A percentile compares a stretch with the other conserved stretches of the same genome.
These are phyloP conservation scores for Notiomystis cincta DNA, from an alignment of 2,113 vertebrate genomes.

Conservation along the genomic window DNA sequence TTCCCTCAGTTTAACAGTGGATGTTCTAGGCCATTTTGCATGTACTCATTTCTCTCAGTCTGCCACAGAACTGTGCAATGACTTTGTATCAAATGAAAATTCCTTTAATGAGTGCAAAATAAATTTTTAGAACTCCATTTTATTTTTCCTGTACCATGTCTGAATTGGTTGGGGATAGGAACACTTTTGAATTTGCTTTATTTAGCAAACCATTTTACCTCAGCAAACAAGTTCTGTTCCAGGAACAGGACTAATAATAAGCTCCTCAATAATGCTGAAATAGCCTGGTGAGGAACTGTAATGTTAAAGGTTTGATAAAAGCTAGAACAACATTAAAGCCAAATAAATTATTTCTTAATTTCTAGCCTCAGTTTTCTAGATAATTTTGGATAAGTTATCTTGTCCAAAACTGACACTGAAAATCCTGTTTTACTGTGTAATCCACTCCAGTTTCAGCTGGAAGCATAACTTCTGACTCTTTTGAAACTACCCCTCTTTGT, in stretches of 20 bases:
- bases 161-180: not conserved
- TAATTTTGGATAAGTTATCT: not conserved
- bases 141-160: not conserved
- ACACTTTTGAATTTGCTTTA: not conserved
- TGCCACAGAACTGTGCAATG: not conserved
- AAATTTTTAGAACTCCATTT: not conserved
- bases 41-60: not conserved
- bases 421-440: not conserved
- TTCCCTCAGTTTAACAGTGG: not conserved
- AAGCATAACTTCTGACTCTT: not conserved
- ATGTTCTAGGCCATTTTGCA: not conserved
- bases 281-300: not conserved
- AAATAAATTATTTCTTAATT: not conserved
- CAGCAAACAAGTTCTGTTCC: not conserved
- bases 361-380: not conserved
- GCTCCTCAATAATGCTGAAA: not conserved
- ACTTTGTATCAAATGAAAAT: not conserved
- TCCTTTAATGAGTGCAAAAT: not conserved
- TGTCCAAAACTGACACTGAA: not conserved
- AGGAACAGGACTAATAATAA: not conserved
- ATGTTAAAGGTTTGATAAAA: not conserved
- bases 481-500: not conserved
- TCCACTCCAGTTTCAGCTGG: not conserved
- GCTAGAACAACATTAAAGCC: not conserved
- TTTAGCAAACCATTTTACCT: not conserved